Evolutionary conservation across 1,140 invertebrate genomes (phyloP).

Genomic region (Acyrthosiphon pisum): DNA sequence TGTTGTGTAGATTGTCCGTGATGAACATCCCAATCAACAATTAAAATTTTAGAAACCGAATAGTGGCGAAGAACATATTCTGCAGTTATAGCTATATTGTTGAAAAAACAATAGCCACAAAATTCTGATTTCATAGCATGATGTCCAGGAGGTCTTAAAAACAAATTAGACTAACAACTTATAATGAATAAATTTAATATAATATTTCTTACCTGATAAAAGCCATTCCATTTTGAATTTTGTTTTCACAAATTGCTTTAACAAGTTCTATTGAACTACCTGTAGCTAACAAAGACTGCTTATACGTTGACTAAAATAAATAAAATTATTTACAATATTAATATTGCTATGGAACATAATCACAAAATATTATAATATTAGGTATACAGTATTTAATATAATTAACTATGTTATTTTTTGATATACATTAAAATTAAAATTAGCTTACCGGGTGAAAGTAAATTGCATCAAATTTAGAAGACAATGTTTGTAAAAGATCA

Average conservation of each 20-base stretch:
- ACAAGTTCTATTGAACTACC: constrained; percentile 84
- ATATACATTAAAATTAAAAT: background rate
- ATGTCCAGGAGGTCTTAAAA: constrained; percentile 88
- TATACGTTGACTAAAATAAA: constrained; percentile 79
- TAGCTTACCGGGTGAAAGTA: constrained; percentile 83
- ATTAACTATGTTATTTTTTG: background rate
- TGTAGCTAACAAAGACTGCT: constrained; percentile 76
- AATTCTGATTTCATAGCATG: constrained; percentile 91
- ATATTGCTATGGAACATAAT: background rate
- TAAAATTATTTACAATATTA: background rate
- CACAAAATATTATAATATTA: background rate
- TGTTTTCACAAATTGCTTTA: constrained; percentile 73
- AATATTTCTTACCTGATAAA: constrained; percentile 67
- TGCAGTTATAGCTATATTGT: constrained; percentile 95
- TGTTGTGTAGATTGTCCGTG: constrained; percentile 95
- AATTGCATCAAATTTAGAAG: constrained; percentile 84
- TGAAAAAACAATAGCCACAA: constrained; percentile 96
- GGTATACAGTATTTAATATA: too few relatives aligned
- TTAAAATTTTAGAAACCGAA: constrained; percentile 75
- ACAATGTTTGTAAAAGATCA: constrained; percentile 73
- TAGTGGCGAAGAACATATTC: constrained; percentile 75
- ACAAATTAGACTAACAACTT: background rate
- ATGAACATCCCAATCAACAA: constrained; percentile 98
- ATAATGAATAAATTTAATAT: background rate
- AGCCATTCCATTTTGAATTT: constrained; percentile 87